Conservation (phyloP, 2,113 vertebrate species). For the Pampusana beccarii region DNA sequence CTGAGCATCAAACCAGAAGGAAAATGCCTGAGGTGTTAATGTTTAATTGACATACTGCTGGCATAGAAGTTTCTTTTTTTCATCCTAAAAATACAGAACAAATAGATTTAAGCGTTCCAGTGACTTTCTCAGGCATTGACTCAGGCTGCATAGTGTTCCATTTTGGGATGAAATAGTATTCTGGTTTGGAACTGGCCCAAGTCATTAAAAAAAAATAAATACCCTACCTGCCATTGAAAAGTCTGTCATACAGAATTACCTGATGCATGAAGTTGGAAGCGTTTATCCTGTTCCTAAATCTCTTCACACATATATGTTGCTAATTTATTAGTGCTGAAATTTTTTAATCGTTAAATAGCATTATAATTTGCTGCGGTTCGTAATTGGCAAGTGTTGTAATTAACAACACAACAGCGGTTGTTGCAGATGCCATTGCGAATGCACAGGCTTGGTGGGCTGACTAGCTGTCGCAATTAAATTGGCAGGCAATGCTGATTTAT, state of each 20-base stretch:
- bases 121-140: constrained; percentile 17
- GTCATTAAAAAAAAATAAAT: background rate
- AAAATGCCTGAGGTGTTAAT: constrained; percentile 39
- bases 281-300: background rate
- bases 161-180: background rate
- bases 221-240: background rate
- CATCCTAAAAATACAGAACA: background rate
- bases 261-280: background rate
- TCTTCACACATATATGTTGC: background rate
- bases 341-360: background rate
- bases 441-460: accelerated
- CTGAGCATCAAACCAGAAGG: constrained; percentile 21
- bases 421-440: background rate
- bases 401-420: background rate
- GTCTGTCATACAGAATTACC: background rate
- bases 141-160: background rate
- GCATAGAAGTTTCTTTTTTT: background rate
- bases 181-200: background rate
- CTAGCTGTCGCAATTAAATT: background rate
- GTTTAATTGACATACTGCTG: constrained; percentile 33
- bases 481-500: background rate
- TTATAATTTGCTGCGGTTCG: background rate
- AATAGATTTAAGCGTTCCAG: background rate
- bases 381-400: background rate
- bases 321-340: background rate